Conservation (phyloP, 2,797 vertebrate species). For the Trachurus trachurus region DNA sequence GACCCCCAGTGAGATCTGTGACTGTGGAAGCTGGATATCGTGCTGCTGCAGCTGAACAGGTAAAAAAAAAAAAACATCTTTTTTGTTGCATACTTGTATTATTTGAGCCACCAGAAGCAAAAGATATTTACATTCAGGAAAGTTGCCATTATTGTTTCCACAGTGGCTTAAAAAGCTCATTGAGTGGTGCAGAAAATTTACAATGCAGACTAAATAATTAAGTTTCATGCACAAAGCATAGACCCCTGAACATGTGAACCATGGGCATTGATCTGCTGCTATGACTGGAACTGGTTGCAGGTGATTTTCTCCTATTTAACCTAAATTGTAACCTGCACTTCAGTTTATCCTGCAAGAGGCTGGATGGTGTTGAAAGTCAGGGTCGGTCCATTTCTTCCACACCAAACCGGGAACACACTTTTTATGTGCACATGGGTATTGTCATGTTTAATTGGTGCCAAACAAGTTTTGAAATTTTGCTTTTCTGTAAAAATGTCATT, state of each 20-base stretch:
- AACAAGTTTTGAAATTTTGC: not conserved
- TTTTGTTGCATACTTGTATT: not conserved
- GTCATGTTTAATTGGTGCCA: not conserved
- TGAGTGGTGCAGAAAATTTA: not conserved
- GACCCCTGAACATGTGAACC: not conserved
- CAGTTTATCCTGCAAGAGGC: not conserved
- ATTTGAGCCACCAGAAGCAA: not conserved
- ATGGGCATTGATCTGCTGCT: not conserved
- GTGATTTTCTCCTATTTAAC: conserved; percentile 6
- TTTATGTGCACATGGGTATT: not conserved
- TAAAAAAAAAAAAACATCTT: not conserved
- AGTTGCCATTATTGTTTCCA: not conserved
- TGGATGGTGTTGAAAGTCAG: no score
- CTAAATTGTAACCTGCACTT: not conserved
- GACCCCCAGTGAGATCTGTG: no score
- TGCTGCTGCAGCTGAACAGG: not conserved
- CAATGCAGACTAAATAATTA: not conserved
- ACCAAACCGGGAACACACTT: not conserved
- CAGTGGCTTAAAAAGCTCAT: not conserved
- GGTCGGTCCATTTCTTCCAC: not conserved
- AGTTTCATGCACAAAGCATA: not conserved
- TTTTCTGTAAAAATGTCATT: not conserved
- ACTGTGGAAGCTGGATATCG: not conserved
- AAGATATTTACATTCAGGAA: not conserved
- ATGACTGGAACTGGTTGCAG: not conserved